A percentile compares a stretch with the other conserved stretches of the same genome.
These are phyloP conservation scores for Chironomus striatipennis DNA, from an alignment of 1,140 invertebrate genomes.

Conservation along the genomic window DNA sequence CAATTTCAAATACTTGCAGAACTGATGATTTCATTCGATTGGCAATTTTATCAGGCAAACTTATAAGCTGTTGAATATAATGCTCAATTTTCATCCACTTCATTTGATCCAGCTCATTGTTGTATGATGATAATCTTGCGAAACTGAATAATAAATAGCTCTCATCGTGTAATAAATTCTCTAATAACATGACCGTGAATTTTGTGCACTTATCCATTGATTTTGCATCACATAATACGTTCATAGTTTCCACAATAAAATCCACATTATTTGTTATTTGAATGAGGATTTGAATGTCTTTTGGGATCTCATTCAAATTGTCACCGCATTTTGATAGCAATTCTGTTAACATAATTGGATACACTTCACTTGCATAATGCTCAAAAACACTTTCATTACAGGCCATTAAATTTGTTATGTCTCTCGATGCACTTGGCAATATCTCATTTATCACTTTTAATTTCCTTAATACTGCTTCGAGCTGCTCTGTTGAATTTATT, in stretches of 20 bases:
- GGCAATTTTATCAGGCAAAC: constrained; percentile 55
- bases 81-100: constrained; percentile 30
- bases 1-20: constrained; percentile 47
- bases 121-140: not conserved
- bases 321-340: not conserved
- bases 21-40: constrained; percentile 50
- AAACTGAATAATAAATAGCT: not conserved
- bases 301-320: not conserved
- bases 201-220: not conserved
- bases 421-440: not conserved
- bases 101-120: not conserved
- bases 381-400: not conserved
- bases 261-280: not conserved
- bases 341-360: not conserved
- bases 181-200: not conserved
- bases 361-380: not conserved
- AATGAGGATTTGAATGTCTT: not conserved
- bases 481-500: not conserved
- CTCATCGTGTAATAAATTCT: not conserved
- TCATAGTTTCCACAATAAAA: not conserved
- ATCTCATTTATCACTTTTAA: not conserved
- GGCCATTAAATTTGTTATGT: not conserved
- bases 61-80: constrained; percentile 51
- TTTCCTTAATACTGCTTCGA: not conserved
- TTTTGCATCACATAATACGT: not conserved